Percentiles rank a stretch among this genome's conserved stretches.
phyloP scores from a whole-genome alignment of 2,888 invertebrate species.

The Caenorhabditis sp. region DNA sequence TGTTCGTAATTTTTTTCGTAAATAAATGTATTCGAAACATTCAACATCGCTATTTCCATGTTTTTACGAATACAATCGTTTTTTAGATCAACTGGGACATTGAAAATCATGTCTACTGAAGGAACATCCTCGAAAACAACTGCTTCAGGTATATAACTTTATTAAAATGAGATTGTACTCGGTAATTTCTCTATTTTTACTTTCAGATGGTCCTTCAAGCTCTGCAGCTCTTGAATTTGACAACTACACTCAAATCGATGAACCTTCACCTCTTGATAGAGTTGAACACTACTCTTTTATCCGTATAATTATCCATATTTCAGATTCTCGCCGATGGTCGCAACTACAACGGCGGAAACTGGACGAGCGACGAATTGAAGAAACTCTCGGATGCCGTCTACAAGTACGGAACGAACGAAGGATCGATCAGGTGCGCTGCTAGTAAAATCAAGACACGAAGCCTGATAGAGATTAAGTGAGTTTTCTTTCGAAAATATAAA shows the following conservation, averaged over 20 bases:
- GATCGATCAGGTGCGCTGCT: too few species aligned
- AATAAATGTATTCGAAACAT: constrained; percentile 3
- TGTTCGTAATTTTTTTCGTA: neutral
- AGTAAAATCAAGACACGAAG: constrained; percentile 30
- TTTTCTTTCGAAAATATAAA: too few species aligned
- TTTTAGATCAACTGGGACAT: neutral
- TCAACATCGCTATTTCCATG: too few species aligned
- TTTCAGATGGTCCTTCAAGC: constrained; percentile 26
- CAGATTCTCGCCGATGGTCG: constrained; percentile 55
- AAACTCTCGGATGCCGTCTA: constrained; percentile 44
- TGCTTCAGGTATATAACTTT: neutral
- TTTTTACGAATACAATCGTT: too few species aligned
- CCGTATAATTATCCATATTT: neutral
- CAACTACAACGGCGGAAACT: constrained; percentile 58
- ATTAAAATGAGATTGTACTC: too few species aligned
- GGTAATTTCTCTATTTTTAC: too few species aligned
- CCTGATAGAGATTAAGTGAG: constrained; percentile 55
- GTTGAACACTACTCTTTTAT: neutral
- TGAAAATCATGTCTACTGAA: too few species aligned
- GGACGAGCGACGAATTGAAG: constrained; percentile 60
- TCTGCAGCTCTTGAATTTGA: constrained; percentile 14
- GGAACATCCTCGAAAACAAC: neutral
- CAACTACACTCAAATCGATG: constrained; percentile 8
- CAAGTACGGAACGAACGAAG: constrained; percentile 54
- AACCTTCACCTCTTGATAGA: constrained; percentile 39